Base-by-base conservation (phyloP, 2,113 vertebrate species). In the Nymphicus hollandicus region DNA sequence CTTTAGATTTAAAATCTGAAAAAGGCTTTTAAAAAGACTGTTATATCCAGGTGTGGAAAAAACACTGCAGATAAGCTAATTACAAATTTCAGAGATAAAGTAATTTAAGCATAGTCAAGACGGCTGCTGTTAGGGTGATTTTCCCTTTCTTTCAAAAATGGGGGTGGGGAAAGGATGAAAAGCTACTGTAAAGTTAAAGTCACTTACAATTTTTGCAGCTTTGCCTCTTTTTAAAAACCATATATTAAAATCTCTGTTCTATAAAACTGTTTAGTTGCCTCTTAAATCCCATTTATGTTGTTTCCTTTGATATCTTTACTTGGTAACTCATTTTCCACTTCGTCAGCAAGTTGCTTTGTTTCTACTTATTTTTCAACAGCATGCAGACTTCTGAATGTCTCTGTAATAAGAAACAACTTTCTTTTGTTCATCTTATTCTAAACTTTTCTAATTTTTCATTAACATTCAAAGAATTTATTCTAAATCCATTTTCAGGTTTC, bases 201-300 rank as follows among this genome's bases (percentile, higher is more conserved):
- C 58, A 66, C 47, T 52, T 77, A 52, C 39, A 94, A 81, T 50
- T 79, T 94, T 88, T 66, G 64, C 55, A 96, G 78, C 52, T 86
- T 86, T 72, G 41, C 19, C 31, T 86, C 64, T 86, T 85, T 90
- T 88, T 31, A 65, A 76, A 63, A 94, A 68, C 3, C 44, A 88
- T 89, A 56, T 91, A 94, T 96, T 87, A 87, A 44, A 92, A 89
- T 61, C 27, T 16, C 44, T 61, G 55, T 50, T 93, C 86, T 81
- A 92, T 76, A 96, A 96, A 95, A 72, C 63, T 90, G 91, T 91
- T 93, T 76, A 84, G 88, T 88, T 95, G 80, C 65, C 83, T 95
- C 61, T 69, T 94, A 93, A 96, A 96, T 95, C 82, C 91, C 80
- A 84, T 84, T 96, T 91, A 95, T 90, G 52, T 66, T 93, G 86